These are phyloP conservation scores for Leucophenga maculata DNA, from an alignment of 2,888 invertebrate genomes.

Conservation along the genomic window DNA sequence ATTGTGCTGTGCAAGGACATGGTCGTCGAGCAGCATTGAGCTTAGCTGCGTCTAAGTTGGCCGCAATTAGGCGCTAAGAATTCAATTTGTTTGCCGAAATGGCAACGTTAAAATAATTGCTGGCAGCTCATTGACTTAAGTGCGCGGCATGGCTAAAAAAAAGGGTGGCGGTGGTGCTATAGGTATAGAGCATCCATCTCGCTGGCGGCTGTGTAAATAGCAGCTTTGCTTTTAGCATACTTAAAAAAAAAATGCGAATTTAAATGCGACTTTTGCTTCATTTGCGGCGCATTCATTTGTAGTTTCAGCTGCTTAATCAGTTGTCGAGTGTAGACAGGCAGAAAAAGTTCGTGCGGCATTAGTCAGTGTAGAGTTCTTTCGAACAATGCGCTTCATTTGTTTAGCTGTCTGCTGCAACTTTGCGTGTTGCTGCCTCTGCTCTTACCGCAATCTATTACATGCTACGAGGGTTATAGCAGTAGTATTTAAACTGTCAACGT, in stretches of 20 bases:
- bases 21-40: not conserved
- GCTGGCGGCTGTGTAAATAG: conserved; percentile 9
- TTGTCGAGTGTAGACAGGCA: not conserved
- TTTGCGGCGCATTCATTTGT: conserved; percentile 17
- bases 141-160: too few relatives aligned
- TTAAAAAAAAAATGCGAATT: too few relatives aligned
- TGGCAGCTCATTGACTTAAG: conserved; percentile 23
- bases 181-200: too few relatives aligned
- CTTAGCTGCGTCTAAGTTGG: conserved; percentile 38
- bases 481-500: not conserved
- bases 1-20: conserved; percentile 2
- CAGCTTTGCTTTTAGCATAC: not conserved
- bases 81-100: conserved; percentile 57
- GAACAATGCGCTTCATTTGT: conserved; percentile 26
- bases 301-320: conserved; percentile 4
- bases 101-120: conserved; percentile 59
- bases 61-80: conserved; percentile 61
- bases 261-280: conserved; percentile 8
- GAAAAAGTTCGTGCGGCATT: not conserved
- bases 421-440: too few relatives aligned
- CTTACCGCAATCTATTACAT: too few relatives aligned
- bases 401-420: conserved; percentile 1
- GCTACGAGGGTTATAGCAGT: too few relatives aligned
- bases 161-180: too few relatives aligned
- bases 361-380: not conserved